Evolutionary conservation across 30 jellyfish, hydroid and myxozoan genomes (phyloP), one percentile per base, ranked within the genome.

Genomic region (Aurelia sp.): DNA sequence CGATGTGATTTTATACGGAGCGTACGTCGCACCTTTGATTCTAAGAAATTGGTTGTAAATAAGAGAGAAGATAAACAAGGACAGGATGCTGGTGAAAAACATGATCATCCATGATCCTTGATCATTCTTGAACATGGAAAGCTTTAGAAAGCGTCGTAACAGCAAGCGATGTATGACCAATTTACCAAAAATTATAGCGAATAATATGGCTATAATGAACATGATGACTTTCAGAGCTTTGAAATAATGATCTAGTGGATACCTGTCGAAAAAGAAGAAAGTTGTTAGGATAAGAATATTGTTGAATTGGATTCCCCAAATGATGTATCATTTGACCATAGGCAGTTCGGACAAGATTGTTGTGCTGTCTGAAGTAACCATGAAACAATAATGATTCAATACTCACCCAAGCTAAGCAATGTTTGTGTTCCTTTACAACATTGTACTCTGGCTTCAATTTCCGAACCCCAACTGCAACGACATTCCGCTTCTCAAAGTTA

Each of bases 61-160:
- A 76, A 92, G 81, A 35, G 97, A 87, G 71, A 92, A 82, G 9
- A 92, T 58, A 41, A 87, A 61, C 41, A 92, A 74, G 40, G 93
- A 27, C 12, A 92, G 8, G 66, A 92, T 60, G 69, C 92, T 67
- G 8, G 90, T 20, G 58, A 92, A 85, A 40, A 92, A 92, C 80
- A 72, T 87, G 81, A 87, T 62, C 98, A 92, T 87, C 98, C 98
- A 92, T 19, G 98, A 87, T 4, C 98, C 98, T 55, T 92, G 98
- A 33, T 81, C 93, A 62, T 75, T 81, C 52, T 83, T 41, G 64
- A 92, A 92, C 98, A 92, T 92, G 41, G 97, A 87, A 13, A 92
- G 85, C 51, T 73, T 81, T n/a, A 92, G 72, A 44, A 67, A 24
- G 16, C 83, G 59, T 61, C 91, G 75, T 47, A 92, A 73, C 48